Base-by-base conservation (phyloP, 1,140 invertebrate genomes). In the Nasonia longicornis region DNA sequence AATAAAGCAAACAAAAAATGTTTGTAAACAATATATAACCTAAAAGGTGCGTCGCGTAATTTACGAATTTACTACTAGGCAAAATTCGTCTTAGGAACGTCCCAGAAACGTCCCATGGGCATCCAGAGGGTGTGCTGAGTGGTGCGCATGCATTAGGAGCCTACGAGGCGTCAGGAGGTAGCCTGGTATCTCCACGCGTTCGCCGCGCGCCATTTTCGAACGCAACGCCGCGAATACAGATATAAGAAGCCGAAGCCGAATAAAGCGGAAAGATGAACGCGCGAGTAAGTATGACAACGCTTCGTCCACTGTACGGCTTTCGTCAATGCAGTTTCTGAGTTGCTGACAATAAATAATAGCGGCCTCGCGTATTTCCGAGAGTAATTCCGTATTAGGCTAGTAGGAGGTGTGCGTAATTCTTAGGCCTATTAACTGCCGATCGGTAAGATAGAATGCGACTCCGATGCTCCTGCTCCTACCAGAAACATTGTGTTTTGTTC, bases 81-180 rank as follows among this genome's bases (percentile, higher is more conserved):
- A 31, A 67, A 67, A 67, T 26, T 26, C 64, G 64, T 73, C 42
- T 63, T 58, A 63, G 48, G 73, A 75, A 75, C 73, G 75, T 82
- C 52, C 69, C 81, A 73, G 64, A 79, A 76, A 85, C 71, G 83
- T 87, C 84, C 82, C 85, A 86, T 87, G 87, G 84, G 85, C 87
- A 87, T 87, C 79, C 83, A 88, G 86, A 88, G 87, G 86, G 87
- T 88, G 87, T 87, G 84, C 86, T 85, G 84, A 87, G 86, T 87
- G 86, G 87, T 88, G 87, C 83, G 85, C 83, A 66, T 8, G 42
- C 83, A 87, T n/a, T 71, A 87, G 87, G 86, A 29, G n/a, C 84
- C 87, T 82, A 81, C 66, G 14, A 11, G 16, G 2, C 67, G 20
- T 58, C 20, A 78, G 77, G n/a, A 45, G 42, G 42, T 73, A 2